Conservation (phyloP, 64 coral and sea anemone genomes). For the Cladopsammia gracilis region DNA sequence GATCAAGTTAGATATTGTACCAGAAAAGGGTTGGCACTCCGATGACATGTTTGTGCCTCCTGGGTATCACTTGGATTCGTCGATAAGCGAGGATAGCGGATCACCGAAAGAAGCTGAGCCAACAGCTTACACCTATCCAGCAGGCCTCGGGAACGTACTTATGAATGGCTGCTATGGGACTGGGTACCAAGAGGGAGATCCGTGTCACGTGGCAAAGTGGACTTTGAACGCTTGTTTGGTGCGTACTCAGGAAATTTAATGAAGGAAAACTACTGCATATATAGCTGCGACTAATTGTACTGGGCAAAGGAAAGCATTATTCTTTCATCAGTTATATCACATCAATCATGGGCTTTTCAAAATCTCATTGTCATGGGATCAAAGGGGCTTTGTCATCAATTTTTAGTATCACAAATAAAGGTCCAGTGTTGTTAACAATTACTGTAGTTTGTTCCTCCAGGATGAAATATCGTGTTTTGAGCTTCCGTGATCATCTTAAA, state of each 20-base stretch:
- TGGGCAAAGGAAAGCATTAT: too few species aligned
- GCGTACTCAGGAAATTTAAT: not conserved
- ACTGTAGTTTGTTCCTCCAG: too few species aligned
- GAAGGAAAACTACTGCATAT: too few species aligned
- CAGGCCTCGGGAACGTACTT: slow-evolving; percentile 26
- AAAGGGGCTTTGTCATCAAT: too few species aligned
- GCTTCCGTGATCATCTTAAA: too few species aligned
- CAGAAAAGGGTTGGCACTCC: slow-evolving; percentile 52
- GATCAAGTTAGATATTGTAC: slow-evolving; percentile 57
- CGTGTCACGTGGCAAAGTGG: slow-evolving; percentile 39
- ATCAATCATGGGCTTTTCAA: too few species aligned
- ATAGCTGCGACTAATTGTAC: too few species aligned
- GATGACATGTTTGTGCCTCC: slow-evolving; percentile 66
- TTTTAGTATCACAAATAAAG: too few species aligned
- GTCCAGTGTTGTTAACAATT: too few species aligned
- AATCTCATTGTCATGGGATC: too few species aligned
- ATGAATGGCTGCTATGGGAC: slow-evolving; percentile 67
- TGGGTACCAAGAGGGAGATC: slow-evolving; percentile 52
- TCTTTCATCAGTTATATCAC: too few species aligned
- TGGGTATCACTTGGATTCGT: slow-evolving; percentile 30
- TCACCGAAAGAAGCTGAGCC: slow-evolving; percentile 13
- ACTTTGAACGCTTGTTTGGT: slow-evolving; percentile 28
- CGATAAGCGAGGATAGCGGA: not conserved
- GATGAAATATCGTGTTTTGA: too few species aligned
- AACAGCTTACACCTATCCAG: slow-evolving; percentile 3